Evolutionary conservation across 2,113 vertebrate species (phyloP).

Genomic region (Cardinalis cardinalis): DNA sequence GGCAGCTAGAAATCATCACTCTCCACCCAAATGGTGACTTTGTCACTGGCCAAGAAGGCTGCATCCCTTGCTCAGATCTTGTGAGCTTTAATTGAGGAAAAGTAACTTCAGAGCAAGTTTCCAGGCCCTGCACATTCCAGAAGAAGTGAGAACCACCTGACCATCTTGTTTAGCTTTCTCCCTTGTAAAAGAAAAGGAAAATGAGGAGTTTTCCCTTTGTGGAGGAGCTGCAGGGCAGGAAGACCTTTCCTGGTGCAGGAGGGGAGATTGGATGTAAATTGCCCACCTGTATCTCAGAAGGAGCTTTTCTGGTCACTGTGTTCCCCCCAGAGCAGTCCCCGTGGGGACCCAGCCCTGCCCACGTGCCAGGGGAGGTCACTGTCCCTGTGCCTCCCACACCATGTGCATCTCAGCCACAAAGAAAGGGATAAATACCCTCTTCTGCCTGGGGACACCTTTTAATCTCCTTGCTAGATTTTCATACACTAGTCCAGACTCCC

Average conservation of each 20-base stretch:
- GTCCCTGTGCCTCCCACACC: not conserved
- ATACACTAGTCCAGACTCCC: not conserved
- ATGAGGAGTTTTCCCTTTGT: not conserved
- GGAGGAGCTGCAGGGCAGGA: not conserved
- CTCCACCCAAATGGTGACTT: not conserved
- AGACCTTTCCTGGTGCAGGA: fast-evolving
- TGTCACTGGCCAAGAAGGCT: not conserved
- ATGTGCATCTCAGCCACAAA: not conserved
- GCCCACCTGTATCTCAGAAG: not conserved
- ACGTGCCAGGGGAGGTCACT: not conserved
- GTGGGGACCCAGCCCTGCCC: fast-evolving
- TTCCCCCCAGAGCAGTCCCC: not conserved
- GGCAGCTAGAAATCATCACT: not conserved
- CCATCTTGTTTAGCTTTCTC: not conserved
- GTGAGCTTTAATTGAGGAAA: not conserved
- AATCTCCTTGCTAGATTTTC: slow-evolving; percentile 63
- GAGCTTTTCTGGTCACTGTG: not conserved
- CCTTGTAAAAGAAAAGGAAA: not conserved
- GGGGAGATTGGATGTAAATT: fast-evolving
- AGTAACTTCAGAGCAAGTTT: not conserved
- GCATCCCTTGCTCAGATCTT: not conserved
- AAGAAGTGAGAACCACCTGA: not conserved
- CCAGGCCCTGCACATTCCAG: not conserved
- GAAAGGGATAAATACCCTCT: slow-evolving; percentile 43
- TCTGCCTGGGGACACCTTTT: slow-evolving; percentile 57